Conservation (phyloP, 2,888 invertebrate genomes). For the Adelognathus sp. region DNA sequence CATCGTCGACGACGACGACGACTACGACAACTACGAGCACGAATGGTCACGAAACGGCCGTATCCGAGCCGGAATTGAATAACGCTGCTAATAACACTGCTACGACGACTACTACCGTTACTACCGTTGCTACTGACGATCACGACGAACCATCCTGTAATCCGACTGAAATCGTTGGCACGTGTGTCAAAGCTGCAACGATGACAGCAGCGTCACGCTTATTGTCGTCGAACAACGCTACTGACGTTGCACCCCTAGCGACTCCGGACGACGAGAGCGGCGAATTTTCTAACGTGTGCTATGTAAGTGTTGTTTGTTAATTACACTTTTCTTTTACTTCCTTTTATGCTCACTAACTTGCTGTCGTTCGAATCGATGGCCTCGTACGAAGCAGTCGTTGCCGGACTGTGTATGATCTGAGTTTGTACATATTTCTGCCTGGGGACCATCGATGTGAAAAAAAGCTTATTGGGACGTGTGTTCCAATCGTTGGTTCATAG, state of each 20-base stretch:
- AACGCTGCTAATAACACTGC: no score
- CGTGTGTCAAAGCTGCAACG: constrained; percentile 29
- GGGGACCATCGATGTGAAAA: no score
- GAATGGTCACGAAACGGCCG: constrained; percentile 32
- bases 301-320: constrained; percentile 75
- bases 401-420: no score
- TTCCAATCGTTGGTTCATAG: no score
- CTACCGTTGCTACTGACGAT: not conserved
- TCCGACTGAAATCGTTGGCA: constrained; percentile 56
- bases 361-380: not conserved
- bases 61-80: constrained; percentile 24
- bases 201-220: constrained; percentile 31
- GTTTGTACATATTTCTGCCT: no score
- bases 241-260: constrained; percentile 73
- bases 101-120: not conserved
- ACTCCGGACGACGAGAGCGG: constrained; percentile 75
- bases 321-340: constrained; percentile 26
- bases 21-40: constrained; percentile 20
- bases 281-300: constrained; percentile 75
- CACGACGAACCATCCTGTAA: constrained; percentile 45
- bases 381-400: no score
- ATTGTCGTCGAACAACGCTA: constrained; percentile 36
- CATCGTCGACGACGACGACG: constrained; percentile 8
- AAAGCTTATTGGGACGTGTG: no score
- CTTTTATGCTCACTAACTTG: constrained; percentile 2